Conservation (phyloP, 1,140 invertebrate genomes). For the Diprion similis region DNA sequence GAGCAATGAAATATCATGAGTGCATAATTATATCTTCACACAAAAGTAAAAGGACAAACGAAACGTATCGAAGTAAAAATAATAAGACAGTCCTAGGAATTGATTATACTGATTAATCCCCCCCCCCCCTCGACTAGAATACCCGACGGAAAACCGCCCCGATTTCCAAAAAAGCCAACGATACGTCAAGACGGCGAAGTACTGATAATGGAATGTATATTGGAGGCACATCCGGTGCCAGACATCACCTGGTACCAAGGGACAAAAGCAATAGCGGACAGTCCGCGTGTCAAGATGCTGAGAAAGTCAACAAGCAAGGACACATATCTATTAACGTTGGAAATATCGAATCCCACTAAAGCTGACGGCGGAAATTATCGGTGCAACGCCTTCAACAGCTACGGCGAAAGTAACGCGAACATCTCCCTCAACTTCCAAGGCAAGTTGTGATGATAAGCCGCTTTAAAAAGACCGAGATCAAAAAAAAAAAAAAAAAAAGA, state of each 20-base stretch:
- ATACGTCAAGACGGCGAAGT: constrained; percentile 94
- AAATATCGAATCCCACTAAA: constrained; percentile 92
- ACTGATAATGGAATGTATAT: constrained; percentile 93
- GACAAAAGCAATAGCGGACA: constrained; percentile 80
- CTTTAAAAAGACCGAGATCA: not conserved
- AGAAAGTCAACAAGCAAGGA: constrained; percentile 87
- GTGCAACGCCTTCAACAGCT: constrained; percentile 98
- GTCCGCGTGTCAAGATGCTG: constrained; percentile 84
- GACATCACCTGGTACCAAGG: constrained; percentile 96
- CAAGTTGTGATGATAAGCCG: constrained; percentile 62
- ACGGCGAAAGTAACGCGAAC: constrained; percentile 99
- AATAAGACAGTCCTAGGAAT: no score
- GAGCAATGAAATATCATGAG: no score
- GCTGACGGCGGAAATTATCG: constrained; percentile 98
- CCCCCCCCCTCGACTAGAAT: constrained; percentile 70
- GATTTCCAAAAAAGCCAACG: constrained; percentile 97
- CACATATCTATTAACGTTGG: constrained; percentile 87
- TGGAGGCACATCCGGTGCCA: constrained; percentile 93
- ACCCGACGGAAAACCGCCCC: constrained; percentile 91
- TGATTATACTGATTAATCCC: no score
- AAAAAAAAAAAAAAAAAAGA: not conserved
- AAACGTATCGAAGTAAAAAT: no score
- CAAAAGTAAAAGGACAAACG: no score
- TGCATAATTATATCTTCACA: no score
- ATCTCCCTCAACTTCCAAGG: constrained; percentile 99